phyloP scores from a whole-genome alignment of 1,140 invertebrate species.

The Zaprionus vittiger region DNA sequence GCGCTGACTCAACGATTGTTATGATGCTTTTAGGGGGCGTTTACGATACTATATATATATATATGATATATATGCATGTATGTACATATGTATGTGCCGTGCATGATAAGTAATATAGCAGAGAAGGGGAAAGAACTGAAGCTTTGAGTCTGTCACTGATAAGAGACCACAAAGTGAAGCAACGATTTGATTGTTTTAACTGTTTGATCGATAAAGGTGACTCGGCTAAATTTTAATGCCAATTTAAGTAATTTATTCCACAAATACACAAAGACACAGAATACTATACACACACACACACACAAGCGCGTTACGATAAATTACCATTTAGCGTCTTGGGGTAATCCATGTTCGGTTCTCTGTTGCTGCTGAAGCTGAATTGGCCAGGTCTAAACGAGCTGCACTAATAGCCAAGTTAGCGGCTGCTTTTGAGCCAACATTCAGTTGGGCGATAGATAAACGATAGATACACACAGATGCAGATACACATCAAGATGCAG shows the following conservation, averaged over 20 bases:
- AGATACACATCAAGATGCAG: constrained; percentile 8
- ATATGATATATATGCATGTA: background rate
- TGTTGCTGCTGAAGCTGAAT: constrained; percentile 5
- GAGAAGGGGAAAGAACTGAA: background rate
- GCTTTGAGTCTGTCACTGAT: constrained; percentile 10
- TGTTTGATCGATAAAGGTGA: constrained; percentile 73
- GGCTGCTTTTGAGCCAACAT: constrained; percentile 19
- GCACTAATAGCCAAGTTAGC: constrained; percentile 67
- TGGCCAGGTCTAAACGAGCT: constrained; percentile 31
- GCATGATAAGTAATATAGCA: background rate
- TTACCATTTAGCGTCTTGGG: constrained; percentile 73
- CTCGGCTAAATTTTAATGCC: constrained; percentile 37
- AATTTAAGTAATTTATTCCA: constrained; percentile 62
- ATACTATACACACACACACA: constrained; percentile 8
- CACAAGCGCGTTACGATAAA: constrained; percentile 21
- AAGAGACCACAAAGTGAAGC: constrained; percentile 33
- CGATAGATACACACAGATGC: background rate
- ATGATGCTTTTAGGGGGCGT: constrained; percentile 28
- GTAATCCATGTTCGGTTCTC: constrained; percentile 62
- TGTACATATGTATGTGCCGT: background rate
- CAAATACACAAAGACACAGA: background rate
- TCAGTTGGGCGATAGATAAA: background rate
- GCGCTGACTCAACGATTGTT: background rate
- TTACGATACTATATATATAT: background rate
- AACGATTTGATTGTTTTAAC: constrained; percentile 37